A percentile compares a stretch with the other conserved stretches of the same genome.
Conservation (phyloP, 2,113 vertebrate genomes). For the Paramormyrops kingsleyae region DNA sequence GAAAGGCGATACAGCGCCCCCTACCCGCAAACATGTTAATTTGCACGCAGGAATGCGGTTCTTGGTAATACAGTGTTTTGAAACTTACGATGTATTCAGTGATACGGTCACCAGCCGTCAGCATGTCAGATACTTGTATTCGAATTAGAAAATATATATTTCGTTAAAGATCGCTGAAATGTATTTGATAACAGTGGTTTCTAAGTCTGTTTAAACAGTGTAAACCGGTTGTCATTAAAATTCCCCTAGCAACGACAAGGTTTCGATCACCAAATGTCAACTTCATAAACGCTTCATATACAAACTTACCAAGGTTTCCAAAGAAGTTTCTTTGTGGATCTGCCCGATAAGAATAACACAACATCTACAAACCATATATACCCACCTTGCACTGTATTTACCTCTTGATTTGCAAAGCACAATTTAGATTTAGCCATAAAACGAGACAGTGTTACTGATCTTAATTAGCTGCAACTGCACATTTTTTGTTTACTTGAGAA, state of each 20-base stretch:
- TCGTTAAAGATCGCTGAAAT: neutral
- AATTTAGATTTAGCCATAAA: neutral
- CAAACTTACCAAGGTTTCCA: neutral
- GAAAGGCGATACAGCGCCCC: neutral
- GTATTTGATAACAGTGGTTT: neutral
- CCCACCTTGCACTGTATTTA: neutral
- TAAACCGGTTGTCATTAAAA: neutral
- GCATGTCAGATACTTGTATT: neutral
- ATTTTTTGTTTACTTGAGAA: neutral
- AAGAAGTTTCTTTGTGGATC: neutral
- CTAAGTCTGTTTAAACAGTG: neutral
- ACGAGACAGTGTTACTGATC: neutral
- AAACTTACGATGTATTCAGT: neutral
- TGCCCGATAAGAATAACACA: neutral
- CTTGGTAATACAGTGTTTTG: neutral
- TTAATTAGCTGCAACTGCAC: neutral
- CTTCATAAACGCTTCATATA: neutral
- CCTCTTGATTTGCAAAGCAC: neutral
- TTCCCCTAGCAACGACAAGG: neutral
- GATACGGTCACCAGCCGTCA: neutral
- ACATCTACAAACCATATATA: neutral
- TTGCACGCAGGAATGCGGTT: neutral
- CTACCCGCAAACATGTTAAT: neutral
- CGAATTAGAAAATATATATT: neutral
- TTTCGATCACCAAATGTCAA: neutral